phyloP scores from a whole-genome alignment of 2,888 invertebrate genomes.

The Pandemis cinnamomeana region DNA sequence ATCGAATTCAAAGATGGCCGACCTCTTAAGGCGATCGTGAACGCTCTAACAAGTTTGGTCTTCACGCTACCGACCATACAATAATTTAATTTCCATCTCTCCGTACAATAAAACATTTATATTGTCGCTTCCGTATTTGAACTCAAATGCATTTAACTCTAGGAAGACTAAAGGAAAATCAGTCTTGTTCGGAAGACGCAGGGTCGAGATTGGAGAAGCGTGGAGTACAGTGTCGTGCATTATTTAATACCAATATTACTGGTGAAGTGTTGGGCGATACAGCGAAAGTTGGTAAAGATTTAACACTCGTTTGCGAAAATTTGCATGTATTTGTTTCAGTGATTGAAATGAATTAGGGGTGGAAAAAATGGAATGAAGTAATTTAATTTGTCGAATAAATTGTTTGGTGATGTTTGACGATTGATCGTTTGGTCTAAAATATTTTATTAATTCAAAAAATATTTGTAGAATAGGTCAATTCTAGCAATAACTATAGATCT shows the following conservation, averaged over 20 bases:
- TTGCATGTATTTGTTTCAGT: background rate
- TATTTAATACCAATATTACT: conserved; percentile 45
- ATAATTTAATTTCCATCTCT: conserved; percentile 41
- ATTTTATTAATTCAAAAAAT: too few species aligned
- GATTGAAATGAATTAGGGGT: too few species aligned
- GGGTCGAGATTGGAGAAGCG: background rate
- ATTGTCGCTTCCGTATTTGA: conserved; percentile 44
- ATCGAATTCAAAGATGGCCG: background rate
- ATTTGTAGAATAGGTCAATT: too few species aligned
- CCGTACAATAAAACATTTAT: conserved; percentile 42
- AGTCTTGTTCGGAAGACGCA: background rate
- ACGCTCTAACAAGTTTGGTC: conserved; percentile 27
- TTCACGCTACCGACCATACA: conserved; percentile 38
- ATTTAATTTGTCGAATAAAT: too few species aligned
- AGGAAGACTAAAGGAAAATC: background rate
- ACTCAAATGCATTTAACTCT: conserved; percentile 35
- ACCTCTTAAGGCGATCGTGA: conserved; percentile 13
- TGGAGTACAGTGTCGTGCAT: conserved; percentile 28
- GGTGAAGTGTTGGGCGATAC: conserved; percentile 36
- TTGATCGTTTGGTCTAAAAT: too few species aligned
- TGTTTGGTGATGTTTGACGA: too few species aligned
- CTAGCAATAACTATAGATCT: too few species aligned
- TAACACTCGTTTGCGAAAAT: background rate
- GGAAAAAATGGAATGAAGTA: too few species aligned
- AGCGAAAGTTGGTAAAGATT: conserved; percentile 23